phyloP scores from a whole-genome alignment of 2,888 invertebrate species.

The Unio pictorum region DNA sequence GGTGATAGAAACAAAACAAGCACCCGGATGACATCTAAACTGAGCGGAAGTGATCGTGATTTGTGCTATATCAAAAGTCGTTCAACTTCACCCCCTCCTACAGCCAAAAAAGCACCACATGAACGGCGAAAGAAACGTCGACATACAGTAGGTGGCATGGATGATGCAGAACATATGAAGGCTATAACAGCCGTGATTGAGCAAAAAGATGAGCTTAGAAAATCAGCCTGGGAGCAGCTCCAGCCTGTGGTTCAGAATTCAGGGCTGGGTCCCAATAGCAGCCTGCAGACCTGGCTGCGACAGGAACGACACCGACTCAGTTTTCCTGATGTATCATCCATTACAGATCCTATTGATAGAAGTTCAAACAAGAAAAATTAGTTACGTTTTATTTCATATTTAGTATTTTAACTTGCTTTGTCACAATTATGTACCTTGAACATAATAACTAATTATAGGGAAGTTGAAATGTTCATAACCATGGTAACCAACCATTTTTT shows the following conservation, averaged over 20 bases:
- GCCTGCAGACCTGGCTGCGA: slow-evolving; percentile 68
- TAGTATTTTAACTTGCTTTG: too few species aligned
- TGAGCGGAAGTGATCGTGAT: not conserved
- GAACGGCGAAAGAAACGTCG: slow-evolving; percentile 75
- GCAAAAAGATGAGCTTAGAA: slow-evolving; percentile 24
- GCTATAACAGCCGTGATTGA: slow-evolving; percentile 54
- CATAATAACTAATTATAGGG: too few species aligned
- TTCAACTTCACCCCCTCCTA: slow-evolving; percentile 34
- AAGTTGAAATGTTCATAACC: too few species aligned
- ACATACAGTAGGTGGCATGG: slow-evolving; percentile 94
- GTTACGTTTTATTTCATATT: too few species aligned
- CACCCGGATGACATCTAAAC: not conserved
- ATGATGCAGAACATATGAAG: slow-evolving; percentile 82
- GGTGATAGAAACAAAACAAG: slow-evolving; percentile 20
- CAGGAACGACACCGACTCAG: slow-evolving; percentile 75
- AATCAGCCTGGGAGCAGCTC: slow-evolving; percentile 69
- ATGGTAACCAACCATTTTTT: too few species aligned
- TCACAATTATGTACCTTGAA: too few species aligned
- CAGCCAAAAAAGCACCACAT: slow-evolving; percentile 29
- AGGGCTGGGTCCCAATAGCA: slow-evolving; percentile 42
- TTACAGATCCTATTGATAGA: not conserved
- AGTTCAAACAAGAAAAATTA: too few species aligned
- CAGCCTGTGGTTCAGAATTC: slow-evolving; percentile 55
- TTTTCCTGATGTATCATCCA: slow-evolving; percentile 48
- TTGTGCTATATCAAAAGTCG: slow-evolving; percentile 11